Percentiles rank a stretch among this genome's conserved stretches.
Evolutionary conservation across 2,797 vertebrate genomes (phyloP).

Genomic region (Rhynchotus rufescens): DNA sequence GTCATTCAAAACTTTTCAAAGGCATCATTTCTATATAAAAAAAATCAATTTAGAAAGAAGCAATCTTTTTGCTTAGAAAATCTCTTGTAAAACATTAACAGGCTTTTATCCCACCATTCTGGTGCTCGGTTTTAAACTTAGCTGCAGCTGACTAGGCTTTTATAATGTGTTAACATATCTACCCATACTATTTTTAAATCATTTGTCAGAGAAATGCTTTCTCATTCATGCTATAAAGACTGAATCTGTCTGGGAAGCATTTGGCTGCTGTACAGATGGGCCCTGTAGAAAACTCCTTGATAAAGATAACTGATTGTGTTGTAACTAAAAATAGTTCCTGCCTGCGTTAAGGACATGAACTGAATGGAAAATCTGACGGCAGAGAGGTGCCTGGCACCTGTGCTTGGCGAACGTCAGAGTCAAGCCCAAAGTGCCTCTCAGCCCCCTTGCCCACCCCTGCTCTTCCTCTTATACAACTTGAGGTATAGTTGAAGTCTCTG

Average conservation of each 20-base stretch:
- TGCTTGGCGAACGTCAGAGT: constrained; percentile 17
- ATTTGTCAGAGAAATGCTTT: constrained; percentile 61
- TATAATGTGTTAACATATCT: constrained; percentile 62
- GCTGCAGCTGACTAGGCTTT: constrained; percentile 45
- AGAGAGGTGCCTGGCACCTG: constrained; percentile 24
- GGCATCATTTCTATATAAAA: background rate
- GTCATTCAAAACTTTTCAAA: constrained; percentile 2
- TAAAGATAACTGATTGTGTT: constrained; percentile 57
- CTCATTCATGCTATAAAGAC: constrained; percentile 22
- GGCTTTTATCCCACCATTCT: background rate
- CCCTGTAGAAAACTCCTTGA: constrained; percentile 42
- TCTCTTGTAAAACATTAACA: constrained; percentile 8
- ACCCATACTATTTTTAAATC: constrained; percentile 54
- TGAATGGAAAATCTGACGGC: constrained; percentile 42
- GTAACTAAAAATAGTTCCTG: constrained; percentile 47
- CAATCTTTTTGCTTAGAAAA: background rate
- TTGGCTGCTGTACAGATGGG: constrained; percentile 32
- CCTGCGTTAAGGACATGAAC: background rate
- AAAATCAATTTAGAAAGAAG: background rate
- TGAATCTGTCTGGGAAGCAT: constrained; percentile 31
- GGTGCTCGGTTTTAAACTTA: constrained; percentile 23
- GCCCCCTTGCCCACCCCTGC: background rate
- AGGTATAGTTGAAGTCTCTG: background rate
- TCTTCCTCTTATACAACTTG: background rate
- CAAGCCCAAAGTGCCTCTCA: constrained; percentile 19